These are phyloP conservation scores for Coilia nasus DNA, from an alignment of 2,797 vertebrate species.

Conservation along the genomic window DNA sequence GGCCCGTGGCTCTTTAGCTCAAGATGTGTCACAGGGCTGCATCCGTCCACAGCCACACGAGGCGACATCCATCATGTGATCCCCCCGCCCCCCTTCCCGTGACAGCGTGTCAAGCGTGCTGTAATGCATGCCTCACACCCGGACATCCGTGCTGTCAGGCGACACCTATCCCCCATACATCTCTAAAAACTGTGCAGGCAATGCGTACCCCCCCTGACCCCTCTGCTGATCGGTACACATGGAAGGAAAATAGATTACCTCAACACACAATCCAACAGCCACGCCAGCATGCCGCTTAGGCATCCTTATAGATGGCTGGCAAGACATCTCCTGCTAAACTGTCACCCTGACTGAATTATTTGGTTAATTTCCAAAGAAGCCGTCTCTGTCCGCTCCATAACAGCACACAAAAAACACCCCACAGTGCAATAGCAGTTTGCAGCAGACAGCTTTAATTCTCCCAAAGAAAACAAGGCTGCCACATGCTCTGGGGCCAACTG, in stretches of 20 bases:
- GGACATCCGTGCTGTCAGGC: background rate
- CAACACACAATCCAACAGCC: background rate
- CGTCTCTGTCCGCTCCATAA: background rate
- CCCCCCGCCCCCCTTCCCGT: background rate
- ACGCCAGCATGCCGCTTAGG: background rate
- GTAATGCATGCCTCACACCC: background rate
- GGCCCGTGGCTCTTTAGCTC: background rate
- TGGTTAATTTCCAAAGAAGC: background rate
- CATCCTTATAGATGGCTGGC: background rate
- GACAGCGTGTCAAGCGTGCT: background rate
- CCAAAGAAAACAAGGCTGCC: background rate
- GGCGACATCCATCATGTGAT: background rate
- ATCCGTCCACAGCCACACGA: background rate
- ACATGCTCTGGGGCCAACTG: background rate
- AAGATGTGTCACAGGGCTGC: background rate
- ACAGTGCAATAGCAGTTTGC: background rate
- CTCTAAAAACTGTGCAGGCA: background rate
- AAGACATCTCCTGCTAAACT: slow-evolving; percentile 6
- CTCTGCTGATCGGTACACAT: background rate
- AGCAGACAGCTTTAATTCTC: background rate
- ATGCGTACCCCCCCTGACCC: background rate
- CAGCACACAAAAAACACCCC: background rate
- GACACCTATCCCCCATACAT: slow-evolving; percentile 4
- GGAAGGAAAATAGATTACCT: background rate
- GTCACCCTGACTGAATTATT: background rate